Percentiles rank a stretch among this genome's conserved stretches.
Evolutionary conservation across 2,113 vertebrate genomes (phyloP).

Genomic region (Athene cunicularia): DNA sequence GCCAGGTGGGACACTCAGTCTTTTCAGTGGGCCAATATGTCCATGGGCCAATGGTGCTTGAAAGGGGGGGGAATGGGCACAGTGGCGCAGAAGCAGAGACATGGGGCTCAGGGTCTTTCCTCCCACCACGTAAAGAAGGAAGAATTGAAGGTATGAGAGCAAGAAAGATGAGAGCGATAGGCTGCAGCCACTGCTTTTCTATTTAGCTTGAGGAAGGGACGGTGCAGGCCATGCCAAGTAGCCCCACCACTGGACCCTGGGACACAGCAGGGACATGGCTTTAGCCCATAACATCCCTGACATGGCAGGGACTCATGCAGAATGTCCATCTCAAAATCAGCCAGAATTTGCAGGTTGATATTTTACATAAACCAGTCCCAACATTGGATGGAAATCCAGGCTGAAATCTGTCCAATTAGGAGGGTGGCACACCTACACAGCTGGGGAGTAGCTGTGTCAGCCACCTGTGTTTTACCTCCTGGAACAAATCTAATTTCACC

Average conservation of each 20-base stretch:
- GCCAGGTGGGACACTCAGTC: neutral
- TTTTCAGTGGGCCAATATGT: neutral
- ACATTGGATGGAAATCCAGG: neutral
- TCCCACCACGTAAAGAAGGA: neutral
- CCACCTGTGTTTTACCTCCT: neutral
- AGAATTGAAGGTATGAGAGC: neutral
- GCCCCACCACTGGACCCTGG: neutral
- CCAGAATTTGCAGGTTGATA: neutral
- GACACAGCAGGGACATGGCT: neutral
- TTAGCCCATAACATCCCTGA: neutral
- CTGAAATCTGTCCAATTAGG: neutral
- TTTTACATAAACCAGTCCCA: neutral
- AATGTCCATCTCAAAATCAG: neutral
- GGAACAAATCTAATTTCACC: neutral
- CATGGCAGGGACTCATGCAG: neutral
- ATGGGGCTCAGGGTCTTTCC: neutral
- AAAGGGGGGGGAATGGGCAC: accelerated
- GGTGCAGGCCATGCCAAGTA: neutral
- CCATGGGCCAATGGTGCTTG: neutral
- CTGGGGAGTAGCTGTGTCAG: neutral
- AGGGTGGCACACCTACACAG: accelerated
- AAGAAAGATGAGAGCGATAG: neutral
- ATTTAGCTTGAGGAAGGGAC: neutral
- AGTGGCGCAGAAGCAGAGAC: neutral
- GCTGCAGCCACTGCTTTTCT: neutral